phyloP scores from a whole-genome alignment of 2,888 invertebrate species.

The Chymomyza caudatula region DNA sequence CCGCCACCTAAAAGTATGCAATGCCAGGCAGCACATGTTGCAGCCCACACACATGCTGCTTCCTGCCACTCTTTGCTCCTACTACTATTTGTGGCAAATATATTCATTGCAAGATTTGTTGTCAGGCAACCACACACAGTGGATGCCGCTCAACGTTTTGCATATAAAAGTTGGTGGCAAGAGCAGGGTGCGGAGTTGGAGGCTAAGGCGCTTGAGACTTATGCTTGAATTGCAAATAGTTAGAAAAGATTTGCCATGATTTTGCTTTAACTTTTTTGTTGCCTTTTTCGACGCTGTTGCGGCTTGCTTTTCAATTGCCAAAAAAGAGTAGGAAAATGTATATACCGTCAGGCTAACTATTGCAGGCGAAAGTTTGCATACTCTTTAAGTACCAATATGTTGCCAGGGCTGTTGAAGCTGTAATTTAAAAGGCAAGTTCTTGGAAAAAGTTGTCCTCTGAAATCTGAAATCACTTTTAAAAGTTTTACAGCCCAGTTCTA shows the following conservation, averaged over 20 bases:
- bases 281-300: slow-evolving; percentile 15
- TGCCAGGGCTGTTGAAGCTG: too few species aligned
- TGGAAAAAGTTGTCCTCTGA: too few species aligned
- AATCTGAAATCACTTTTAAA: too few species aligned
- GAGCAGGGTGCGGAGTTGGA: slow-evolving; percentile 13
- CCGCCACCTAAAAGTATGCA: slow-evolving; percentile 68
- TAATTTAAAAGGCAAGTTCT: too few species aligned
- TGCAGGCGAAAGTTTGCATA: not conserved
- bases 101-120: slow-evolving; percentile 76
- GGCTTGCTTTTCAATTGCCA: slow-evolving; percentile 24
- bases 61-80: slow-evolving; percentile 24
- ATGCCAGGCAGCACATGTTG: slow-evolving; percentile 34
- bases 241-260: slow-evolving; percentile 74
- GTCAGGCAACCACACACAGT: slow-evolving; percentile 27
- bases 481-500: too few species aligned
- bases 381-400: not conserved
- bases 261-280: slow-evolving; percentile 44
- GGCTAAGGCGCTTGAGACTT: slow-evolving; percentile 58
- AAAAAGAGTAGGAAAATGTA: not conserved
- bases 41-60: slow-evolving; percentile 21
- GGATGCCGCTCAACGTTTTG: slow-evolving; percentile 45
- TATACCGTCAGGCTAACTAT: not conserved
- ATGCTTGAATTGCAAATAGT: slow-evolving; percentile 76
- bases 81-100: slow-evolving; percentile 62
- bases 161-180: slow-evolving; percentile 41